Evolutionary conservation across 1,140 invertebrate genomes (phyloP).

Genomic region (Druon quercuslanigerum): DNA sequence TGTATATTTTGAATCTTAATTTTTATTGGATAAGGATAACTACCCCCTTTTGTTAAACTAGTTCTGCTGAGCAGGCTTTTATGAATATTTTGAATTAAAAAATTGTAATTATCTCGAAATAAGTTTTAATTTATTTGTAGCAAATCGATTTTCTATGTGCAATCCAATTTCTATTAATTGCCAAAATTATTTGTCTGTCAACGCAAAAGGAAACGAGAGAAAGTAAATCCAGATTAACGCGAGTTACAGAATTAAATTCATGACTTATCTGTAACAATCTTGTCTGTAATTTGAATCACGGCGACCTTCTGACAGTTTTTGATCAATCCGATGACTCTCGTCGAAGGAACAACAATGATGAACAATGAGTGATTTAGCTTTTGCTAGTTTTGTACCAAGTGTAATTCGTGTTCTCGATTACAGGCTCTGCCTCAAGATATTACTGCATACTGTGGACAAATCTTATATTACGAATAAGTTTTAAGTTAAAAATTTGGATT

Average conservation of each 20-base stretch:
- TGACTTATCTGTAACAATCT: no score
- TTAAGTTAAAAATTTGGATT: background rate
- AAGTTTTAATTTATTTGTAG: conserved; percentile 5
- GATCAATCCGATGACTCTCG: background rate
- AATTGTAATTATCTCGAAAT: conserved; percentile 5
- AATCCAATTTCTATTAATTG: background rate
- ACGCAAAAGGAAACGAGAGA: background rate
- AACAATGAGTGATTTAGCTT: conserved; percentile 34
- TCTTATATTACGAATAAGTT: background rate
- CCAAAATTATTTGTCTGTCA: background rate
- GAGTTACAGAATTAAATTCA: no score
- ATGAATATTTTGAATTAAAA: conserved; percentile 20
- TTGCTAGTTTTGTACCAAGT: conserved; percentile 51
- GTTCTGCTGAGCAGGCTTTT: conserved; percentile 14
- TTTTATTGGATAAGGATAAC: background rate
- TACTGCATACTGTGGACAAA: conserved; percentile 1
- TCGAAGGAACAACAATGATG: background rate
- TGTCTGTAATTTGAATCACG: background rate
- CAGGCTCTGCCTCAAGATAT: background rate
- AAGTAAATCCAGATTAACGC: no score
- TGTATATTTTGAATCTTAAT: conserved; percentile 28
- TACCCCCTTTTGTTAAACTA: background rate
- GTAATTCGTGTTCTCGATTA: background rate
- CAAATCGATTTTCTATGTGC: background rate
- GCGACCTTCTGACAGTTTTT: conserved; percentile 11